Percentiles rank a stretch among this genome's conserved stretches.
These are phyloP conservation scores for Agrilus cyanescens DNA, from an alignment of 2,888 invertebrate species.

Conservation along the genomic window DNA sequence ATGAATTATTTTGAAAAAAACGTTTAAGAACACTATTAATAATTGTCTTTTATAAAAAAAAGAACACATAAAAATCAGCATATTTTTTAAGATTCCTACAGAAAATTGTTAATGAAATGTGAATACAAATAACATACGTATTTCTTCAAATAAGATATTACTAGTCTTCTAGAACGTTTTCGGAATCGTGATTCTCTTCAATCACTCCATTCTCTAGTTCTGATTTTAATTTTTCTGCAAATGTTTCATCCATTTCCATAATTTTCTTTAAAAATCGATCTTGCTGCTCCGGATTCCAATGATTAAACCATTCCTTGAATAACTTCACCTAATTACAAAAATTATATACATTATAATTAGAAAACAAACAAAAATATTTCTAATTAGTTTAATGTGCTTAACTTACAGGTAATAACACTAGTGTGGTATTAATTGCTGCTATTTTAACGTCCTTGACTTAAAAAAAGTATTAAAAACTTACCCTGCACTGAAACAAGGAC, in stretches of 20 bases:
- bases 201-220: slow-evolving; percentile 36
- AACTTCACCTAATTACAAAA: slow-evolving; percentile 51
- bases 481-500: slow-evolving; percentile 71
- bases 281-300: slow-evolving; percentile 65
- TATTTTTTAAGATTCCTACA: slow-evolving; percentile 11
- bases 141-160: too few species aligned
- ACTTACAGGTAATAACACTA: too few species aligned
- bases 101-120: too few species aligned
- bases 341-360: not conserved
- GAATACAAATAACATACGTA: too few species aligned
- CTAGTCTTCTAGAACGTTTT: slow-evolving; percentile 13
- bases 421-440: too few species aligned
- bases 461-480: slow-evolving; percentile 33
- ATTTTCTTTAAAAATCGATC: slow-evolving; percentile 57
- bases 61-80: slow-evolving; percentile 17
- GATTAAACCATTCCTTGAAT: slow-evolving; percentile 72
- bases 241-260: slow-evolving; percentile 57
- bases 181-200: slow-evolving; percentile 16
- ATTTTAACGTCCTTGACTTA: slow-evolving; percentile 1
- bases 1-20: too few species aligned
- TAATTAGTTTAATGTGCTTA: not conserved
- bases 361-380: not conserved
- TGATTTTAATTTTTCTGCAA: slow-evolving; percentile 56
- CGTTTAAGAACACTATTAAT: too few species aligned
- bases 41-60: slow-evolving; percentile 4